These are phyloP conservation scores for Sialis fuliginosa DNA, from an alignment of 2,888 invertebrate genomes.

Conservation along the genomic window DNA sequence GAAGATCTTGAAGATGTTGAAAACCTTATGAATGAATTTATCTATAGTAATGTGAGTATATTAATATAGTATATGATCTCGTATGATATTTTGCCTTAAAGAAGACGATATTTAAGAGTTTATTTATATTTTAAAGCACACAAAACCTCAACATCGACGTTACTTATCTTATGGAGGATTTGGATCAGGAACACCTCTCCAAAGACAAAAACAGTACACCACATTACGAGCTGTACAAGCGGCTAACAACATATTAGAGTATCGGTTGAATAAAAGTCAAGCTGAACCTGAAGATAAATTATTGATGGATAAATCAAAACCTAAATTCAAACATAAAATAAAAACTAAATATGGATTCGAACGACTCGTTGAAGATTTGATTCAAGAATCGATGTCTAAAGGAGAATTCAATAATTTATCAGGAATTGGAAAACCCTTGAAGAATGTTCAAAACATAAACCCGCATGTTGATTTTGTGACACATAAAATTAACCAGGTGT, in stretches of 20 bases:
- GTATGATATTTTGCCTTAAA: background rate
- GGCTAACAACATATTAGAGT: conserved; percentile 41
- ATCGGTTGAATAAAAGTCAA: conserved; percentile 35
- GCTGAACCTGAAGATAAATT: conserved; percentile 41
- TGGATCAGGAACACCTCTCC: conserved; percentile 60
- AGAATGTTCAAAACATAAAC: conserved; percentile 44
- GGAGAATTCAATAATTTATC: conserved; percentile 77
- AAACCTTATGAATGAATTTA: conserved; percentile 37
- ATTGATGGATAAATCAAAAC: conserved; percentile 44
- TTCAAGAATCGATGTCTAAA: conserved; percentile 77
- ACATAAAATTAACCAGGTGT: conserved; percentile 64
- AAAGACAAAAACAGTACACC: conserved; percentile 60
- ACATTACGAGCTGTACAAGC: conserved; percentile 51
- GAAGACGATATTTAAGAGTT: conserved; percentile 24
- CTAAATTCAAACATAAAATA: conserved; percentile 46
- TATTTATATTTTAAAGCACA: conserved; percentile 39
- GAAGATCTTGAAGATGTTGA: conserved; percentile 32
- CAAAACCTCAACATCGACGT: conserved; percentile 75
- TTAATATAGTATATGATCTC: background rate
- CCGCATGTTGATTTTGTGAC: conserved; percentile 81
- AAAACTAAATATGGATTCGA: conserved; percentile 69
- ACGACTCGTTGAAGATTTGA: conserved; percentile 76
- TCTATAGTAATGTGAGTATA: background rate
- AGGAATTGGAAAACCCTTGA: conserved; percentile 68
- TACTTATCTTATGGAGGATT: conserved; percentile 65